Evolutionary conservation across 1,140 invertebrate genomes (phyloP).

Genomic region (Pachyrhynchus sulphureomaculatus): DNA sequence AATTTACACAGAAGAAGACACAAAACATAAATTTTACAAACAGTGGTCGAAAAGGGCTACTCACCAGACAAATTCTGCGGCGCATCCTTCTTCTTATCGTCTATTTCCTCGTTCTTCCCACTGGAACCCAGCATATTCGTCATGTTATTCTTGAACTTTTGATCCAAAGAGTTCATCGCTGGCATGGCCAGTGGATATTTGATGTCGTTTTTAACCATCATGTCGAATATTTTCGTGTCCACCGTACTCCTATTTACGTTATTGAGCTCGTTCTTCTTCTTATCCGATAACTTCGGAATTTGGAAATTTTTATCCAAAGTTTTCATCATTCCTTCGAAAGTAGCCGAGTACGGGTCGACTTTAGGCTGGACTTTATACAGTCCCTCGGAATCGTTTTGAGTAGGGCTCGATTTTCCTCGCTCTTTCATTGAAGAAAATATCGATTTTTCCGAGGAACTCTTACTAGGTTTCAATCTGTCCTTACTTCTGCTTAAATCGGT

Average conservation of each 20-base stretch:
- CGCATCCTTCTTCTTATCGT: slow-evolving; percentile 35
- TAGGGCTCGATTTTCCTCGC: slow-evolving; percentile 65
- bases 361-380: slow-evolving; percentile 60
- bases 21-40: not conserved
- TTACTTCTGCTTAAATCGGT: slow-evolving; percentile 61
- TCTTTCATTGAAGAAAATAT: slow-evolving; percentile 63
- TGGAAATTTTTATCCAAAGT: slow-evolving; percentile 82
- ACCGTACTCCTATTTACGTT: slow-evolving; percentile 36
- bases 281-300: slow-evolving; percentile 76
- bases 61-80: slow-evolving; percentile 35
- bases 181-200: slow-evolving; percentile 45
- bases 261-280: slow-evolving; percentile 35
- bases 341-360: slow-evolving; percentile 56
- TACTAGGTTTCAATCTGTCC: slow-evolving; percentile 57
- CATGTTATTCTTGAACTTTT: slow-evolving; percentile 45
- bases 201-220: slow-evolving; percentile 43
- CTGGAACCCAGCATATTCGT: slow-evolving; percentile 31
- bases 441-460: slow-evolving; percentile 61
- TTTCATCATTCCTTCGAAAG: slow-evolving; percentile 69
- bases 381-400: slow-evolving; percentile 58
- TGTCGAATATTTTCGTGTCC: slow-evolving; percentile 44
- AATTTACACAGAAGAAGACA: too few relatives aligned
- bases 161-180: slow-evolving; percentile 44
- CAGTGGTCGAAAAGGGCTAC: not conserved
- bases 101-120: slow-evolving; percentile 29